Base-by-base conservation (phyloP, 2,113 vertebrate genomes). In the Puma concolor region DNA sequence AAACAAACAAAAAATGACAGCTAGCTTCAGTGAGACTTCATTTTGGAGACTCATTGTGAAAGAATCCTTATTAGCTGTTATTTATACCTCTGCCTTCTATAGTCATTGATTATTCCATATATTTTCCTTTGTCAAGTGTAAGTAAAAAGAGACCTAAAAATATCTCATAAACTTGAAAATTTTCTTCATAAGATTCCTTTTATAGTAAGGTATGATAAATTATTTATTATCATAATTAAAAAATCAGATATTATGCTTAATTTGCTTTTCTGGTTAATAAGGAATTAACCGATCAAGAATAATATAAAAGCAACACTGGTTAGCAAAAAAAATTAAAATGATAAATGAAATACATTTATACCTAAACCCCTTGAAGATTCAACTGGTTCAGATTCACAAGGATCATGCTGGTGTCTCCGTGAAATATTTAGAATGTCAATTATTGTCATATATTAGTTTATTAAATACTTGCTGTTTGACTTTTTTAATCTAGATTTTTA, bases 41-140 rank as follows among this genome's bases (percentile, higher is more conserved):
- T 98, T 96, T 69, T 74, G 60, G 23, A 93, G 95, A 97, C 93
- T 97, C 97, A 95, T 93, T 97, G 29, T 71, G 4, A 77, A 93
- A 69, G 41, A 44, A 48, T 94, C 91, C 91, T 94, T 97, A 97
- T 97, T 92, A 94, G 74, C 91, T 97, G 82, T 94, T 98, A 98
- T 98, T 98, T 98, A 97, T 95, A 97, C 52, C 88, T 97, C 91
- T 7, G 38, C 38, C 82, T 96, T 80, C 19, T 90, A 50, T 38
- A 69, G 9, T 86, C 57, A 72, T 69, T 87, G 77, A 95, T 93
- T 88, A 76, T 57, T 38, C 33, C 69, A 81, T 94, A 94, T 88
- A 41, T 97, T 96, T 87, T 88, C 23, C 48, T 94, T 31, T 14
- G 50, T 81, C 23, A 44, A 63, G 10, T 81, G 6, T 50, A 66